Evolutionary conservation across 2,888 invertebrate species (phyloP).

Genomic region (Odontomyia ornata): DNA sequence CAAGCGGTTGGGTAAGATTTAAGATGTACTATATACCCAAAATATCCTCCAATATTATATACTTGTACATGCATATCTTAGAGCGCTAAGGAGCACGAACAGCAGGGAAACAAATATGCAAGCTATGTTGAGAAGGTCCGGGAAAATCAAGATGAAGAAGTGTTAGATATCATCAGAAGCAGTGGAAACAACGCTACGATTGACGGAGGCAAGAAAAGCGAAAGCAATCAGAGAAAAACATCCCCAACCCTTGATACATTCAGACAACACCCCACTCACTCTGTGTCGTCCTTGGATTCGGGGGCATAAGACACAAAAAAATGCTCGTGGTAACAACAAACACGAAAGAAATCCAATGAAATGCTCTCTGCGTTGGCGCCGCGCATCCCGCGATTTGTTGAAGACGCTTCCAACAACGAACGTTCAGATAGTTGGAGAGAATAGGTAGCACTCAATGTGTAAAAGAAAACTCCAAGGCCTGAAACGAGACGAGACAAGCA

Average conservation of each 20-base stretch:
- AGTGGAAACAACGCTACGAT: constrained; percentile 14
- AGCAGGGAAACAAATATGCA: constrained; percentile 17
- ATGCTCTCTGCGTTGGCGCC: background rate
- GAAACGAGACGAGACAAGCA: constrained; percentile 47
- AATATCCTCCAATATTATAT: background rate
- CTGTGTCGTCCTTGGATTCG: background rate
- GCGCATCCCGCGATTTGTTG: constrained; percentile 9
- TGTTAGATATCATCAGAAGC: constrained; percentile 42
- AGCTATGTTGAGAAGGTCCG: constrained; percentile 52
- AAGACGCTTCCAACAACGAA: background rate
- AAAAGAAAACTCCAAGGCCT: constrained; percentile 41
- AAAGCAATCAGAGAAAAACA: constrained; percentile 50
- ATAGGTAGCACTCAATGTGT: background rate
- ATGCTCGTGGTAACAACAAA: constrained; percentile 26
- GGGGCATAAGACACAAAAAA: constrained; percentile 31
- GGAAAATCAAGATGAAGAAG: constrained; percentile 50
- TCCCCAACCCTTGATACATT: constrained; percentile 11
- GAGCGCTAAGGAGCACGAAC: background rate
- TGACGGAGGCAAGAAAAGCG: constrained; percentile 26
- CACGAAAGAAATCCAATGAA: constrained; percentile 16
- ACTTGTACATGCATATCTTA: background rate
- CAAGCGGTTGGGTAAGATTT: background rate
- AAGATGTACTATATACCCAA: background rate
- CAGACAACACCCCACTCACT: constrained; percentile 5
- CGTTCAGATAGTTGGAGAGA: background rate